Evolutionary conservation across 2,797 vertebrate genomes (phyloP).

Genomic region (Poliocrania exsul): DNA sequence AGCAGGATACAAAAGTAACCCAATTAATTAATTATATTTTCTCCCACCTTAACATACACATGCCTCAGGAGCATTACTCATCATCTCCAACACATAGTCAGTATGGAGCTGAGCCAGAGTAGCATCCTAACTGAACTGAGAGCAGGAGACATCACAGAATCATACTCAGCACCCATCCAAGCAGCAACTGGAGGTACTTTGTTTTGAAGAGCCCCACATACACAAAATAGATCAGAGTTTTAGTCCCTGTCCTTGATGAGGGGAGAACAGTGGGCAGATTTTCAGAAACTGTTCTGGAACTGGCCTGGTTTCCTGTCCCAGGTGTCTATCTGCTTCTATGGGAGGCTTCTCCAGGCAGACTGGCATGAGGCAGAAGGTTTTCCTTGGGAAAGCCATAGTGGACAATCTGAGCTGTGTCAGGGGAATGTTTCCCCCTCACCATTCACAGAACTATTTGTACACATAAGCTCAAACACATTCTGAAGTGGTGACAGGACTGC

Average conservation of each 20-base stretch:
- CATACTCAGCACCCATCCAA: neutral
- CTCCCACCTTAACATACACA: neutral
- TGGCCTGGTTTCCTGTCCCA: neutral
- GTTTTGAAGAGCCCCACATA: neutral
- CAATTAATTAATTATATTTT: neutral
- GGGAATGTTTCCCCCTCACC: neutral
- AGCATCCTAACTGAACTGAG: neutral
- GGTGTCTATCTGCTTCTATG: neutral
- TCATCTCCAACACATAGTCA: neutral
- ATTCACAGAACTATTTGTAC: neutral
- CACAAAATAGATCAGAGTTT: neutral
- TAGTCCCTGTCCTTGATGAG: neutral
- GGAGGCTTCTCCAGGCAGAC: neutral
- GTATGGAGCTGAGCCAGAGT: neutral
- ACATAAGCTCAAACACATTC: neutral
- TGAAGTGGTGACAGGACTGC: neutral
- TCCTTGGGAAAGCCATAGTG: accelerated
- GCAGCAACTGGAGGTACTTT: neutral
- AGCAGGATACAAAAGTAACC: neutral
- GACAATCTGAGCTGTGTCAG: neutral
- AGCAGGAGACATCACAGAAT: neutral
- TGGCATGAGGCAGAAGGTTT: neutral
- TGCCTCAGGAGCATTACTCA: neutral
- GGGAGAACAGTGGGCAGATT: neutral
- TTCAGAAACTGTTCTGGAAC: neutral